A percentile compares a stretch with the other conserved stretches of the same genome.
Evolutionary conservation across 2,797 vertebrate species (phyloP).

Genomic region (Pogonophryne albipinna): DNA sequence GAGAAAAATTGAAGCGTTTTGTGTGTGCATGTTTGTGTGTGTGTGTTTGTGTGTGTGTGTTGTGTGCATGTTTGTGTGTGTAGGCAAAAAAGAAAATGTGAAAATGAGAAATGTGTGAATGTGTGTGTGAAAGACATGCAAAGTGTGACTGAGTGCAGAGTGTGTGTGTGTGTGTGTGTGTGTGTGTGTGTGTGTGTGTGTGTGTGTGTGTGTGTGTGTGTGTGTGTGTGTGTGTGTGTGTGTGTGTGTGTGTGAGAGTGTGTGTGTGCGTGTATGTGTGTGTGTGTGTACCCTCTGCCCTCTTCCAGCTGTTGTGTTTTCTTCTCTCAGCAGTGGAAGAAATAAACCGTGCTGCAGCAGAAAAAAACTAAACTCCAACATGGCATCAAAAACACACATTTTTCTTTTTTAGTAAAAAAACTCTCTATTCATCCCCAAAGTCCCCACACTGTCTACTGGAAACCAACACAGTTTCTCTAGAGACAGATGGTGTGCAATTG

Average conservation of each 20-base stretch:
- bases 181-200: slow-evolving; percentile 12
- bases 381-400: slow-evolving; percentile 50
- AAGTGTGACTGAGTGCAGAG: slow-evolving; percentile 54
- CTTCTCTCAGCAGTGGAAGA: slow-evolving; percentile 48
- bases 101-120: slow-evolving; percentile 73
- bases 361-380: slow-evolving; percentile 16
- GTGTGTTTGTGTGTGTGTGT: slow-evolving; percentile 35
- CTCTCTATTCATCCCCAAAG: slow-evolving; percentile 26
- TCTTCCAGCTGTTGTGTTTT: slow-evolving; percentile 71
- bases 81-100: slow-evolving; percentile 63
- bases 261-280: slow-evolving; percentile 17
- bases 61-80: slow-evolving; percentile 35
- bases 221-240: too few relatives aligned
- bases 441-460: slow-evolving; percentile 48
- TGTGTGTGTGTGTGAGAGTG: slow-evolving; percentile 38
- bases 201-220: slow-evolving; percentile 60
- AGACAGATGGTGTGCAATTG: slow-evolving; percentile 56
- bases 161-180: slow-evolving; percentile 22
- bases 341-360: slow-evolving; percentile 45
- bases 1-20: slow-evolving; percentile 47
- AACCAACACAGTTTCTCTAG: slow-evolving; percentile 40
- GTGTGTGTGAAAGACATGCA: slow-evolving; percentile 68
- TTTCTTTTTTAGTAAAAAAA: slow-evolving; percentile 36
- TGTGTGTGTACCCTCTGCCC: slow-evolving; percentile 32
- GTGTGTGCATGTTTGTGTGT: slow-evolving; percentile 32